Base-by-base conservation (phyloP, 2,113 vertebrate species). In the Sterna hirundo region DNA sequence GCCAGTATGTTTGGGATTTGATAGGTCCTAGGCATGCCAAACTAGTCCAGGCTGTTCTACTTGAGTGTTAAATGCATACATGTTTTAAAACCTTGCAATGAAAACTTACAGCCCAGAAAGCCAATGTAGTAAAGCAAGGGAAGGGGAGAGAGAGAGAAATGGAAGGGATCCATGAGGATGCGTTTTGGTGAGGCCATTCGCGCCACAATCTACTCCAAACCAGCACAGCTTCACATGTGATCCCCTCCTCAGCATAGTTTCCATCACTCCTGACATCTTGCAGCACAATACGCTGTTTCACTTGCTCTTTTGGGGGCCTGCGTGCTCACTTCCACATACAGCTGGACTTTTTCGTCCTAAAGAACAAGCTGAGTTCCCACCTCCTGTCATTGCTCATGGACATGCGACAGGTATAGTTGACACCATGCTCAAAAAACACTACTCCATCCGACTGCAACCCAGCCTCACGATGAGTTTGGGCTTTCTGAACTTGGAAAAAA, bases 161-260 rank as follows among this genome's bases (percentile, higher is more conserved):
- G 75, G 87, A 64, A 89, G 26, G 19, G n/a, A 76, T 68, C 38
- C 0, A 14, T 82, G 47, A 70, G 38, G 15, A 89, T 91, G 84
- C 15, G 23, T 52, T 14, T 12, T 26, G 38, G 70, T 0, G 0
- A 52, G 20, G 30, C 10, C 14, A 52, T 27, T 64, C 0, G 0
- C 49, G 51, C 62, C 68, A 61, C n/a, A 83, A 86, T 36, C 66
- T 38, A 3, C 52, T 83, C 49, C 79, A 83, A 68, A 71, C 22
- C 70, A 54, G 52, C 70, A 29, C 23, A 65, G 47, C 18, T 77
- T 29, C 60, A 69, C 1, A 0, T n/a, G 47, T 7, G 46, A 64
- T 44, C 55, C 34, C 49, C 52, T 68, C 80, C 79, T 52, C 54
- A 72, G 83, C 30, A 23, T 0, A 16, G 11, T 23, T 72, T 44